Evolutionary conservation across 2,888 invertebrate genomes (phyloP), one percentile per base, ranked within the genome.

Genomic region (Lymantria dispar): DNA sequence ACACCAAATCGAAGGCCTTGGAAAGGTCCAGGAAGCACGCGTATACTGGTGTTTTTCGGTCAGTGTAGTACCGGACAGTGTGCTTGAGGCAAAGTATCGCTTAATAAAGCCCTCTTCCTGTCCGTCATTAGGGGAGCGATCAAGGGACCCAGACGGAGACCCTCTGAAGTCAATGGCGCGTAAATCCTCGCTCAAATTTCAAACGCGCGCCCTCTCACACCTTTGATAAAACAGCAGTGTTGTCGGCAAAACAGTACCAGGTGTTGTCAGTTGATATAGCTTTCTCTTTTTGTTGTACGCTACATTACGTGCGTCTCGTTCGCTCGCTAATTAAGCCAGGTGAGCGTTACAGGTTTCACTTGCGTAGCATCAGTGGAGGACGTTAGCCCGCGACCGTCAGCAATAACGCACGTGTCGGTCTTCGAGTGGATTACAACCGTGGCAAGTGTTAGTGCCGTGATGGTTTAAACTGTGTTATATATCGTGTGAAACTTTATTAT

Each of bases 321-420:
- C 82, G 68, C 78, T 68, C 84, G 73, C 68, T 75, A 78, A 78
- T 78, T 78, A 80, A 62, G 78, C 70, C 77, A 77, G 79, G 79
- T 74, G 76, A 74, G 80, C 74, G 76, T 74, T 77, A 68, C 69
- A 70, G 65, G 62, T 62, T 68, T 69, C 68, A 68, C 60, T 58
- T 64, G 58, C 60, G 58, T 9, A 68, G 22, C 5, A 22, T 2
- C 22, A 5, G 22, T 5, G 22, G 73, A 76, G 79, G 84, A 82
- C 85, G 85, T 86, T 85, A 83, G 85, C 87, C 87, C 82, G 87
- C 84, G 86, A 68, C 72, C 74, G 82, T 67, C 72, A 66, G 71
- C 72, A 75, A 79, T 62, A 69, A 54, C 76, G 83, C 78, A 80
- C 80, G 80, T 69, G 61, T 60, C 69, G 65, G 45, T 56, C 55